Base-by-base conservation (phyloP, 2,113 vertebrate genomes). In the Haemorhous mexicanus region DNA sequence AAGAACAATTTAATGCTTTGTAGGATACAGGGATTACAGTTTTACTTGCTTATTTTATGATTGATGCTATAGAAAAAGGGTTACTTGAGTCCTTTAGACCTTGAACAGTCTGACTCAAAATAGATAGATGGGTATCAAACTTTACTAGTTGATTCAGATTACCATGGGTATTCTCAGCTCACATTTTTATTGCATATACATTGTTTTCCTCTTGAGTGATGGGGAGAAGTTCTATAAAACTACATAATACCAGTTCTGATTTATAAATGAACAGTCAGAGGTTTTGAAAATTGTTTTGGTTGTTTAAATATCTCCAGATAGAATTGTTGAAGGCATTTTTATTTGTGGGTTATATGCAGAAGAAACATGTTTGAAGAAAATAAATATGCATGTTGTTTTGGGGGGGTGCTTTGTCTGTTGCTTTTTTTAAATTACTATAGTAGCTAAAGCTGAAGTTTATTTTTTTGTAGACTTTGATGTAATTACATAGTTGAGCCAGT, bases 391-490 rank as follows among this genome's bases (percentile, higher is more conserved):
- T 43, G 6, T 2, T 73, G 15, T 0, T 24, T 30, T 86, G 37
- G 17, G 6, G 1, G 8, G 16, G 8, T n/a, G 0, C 6, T 80
- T 62, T 5, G 9, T 81, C 18, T 32, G 13, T 20, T 16, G 6
- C 10, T 9, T 49, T 58, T 59, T 32, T 27, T 9, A 4, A 66
- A 84, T 61, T 87, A 46, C 11, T 39, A 5, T 11, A 70, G 12
- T 10, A 81, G 19, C 47, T 89, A 44, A 84, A 81, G 8, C 2
- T 39, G 9, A 70, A 84, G 10, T 85, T 49, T 49, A 76, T 90
- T 79, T 73, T 43, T 83, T 73, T 19, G 27, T 23, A 52, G 28
- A 32, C 13, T 90, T 90, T 67, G 13, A 41, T 56, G 27, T 3
- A 55, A 35, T 32, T 70, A 7, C 1, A 0, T 24, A 70, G 21